phyloP scores from a whole-genome alignment of 64 coral and sea anemone genomes.

The Montipora foliosa region DNA sequence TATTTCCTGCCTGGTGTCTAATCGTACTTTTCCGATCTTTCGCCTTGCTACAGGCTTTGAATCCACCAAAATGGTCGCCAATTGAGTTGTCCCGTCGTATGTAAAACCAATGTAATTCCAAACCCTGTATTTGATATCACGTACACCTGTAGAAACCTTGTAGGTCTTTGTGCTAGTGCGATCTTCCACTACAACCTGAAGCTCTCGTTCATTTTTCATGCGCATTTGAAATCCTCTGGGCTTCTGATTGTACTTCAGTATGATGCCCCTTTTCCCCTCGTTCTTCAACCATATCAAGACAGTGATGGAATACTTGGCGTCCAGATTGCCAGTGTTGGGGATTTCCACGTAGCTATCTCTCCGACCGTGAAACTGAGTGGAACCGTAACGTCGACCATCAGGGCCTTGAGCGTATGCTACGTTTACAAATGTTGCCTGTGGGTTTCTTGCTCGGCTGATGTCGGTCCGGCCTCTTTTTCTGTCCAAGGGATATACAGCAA shows the following conservation, averaged over 20 bases:
- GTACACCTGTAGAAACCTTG: slow-evolving; percentile 2
- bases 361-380: slow-evolving; percentile 72
- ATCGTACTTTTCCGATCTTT: slow-evolving; percentile 56
- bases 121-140: slow-evolving; percentile 46
- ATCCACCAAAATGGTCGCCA: slow-evolving; percentile 82
- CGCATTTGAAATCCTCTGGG: slow-evolving; percentile 78
- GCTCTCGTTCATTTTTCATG: slow-evolving; percentile 11
- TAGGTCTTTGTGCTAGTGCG: slow-evolving; percentile 24
- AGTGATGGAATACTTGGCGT: slow-evolving; percentile 76
- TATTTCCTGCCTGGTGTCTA: slow-evolving; percentile 68
- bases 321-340: slow-evolving; percentile 65
- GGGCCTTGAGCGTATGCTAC: slow-evolving; percentile 57
- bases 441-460: slow-evolving; percentile 23
- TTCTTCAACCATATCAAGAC: slow-evolving; percentile 76
- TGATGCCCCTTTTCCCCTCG: slow-evolving; percentile 61
- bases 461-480: slow-evolving; percentile 28
- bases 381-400: slow-evolving; percentile 68
- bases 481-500: slow-evolving; percentile 60
- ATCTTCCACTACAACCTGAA: slow-evolving; percentile 63
- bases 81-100: slow-evolving; percentile 62
- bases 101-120: slow-evolving; percentile 91
- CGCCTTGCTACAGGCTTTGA: slow-evolving; percentile 58
- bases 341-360: slow-evolving; percentile 75
- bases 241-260: slow-evolving; percentile 72
- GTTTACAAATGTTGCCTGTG: slow-evolving; percentile 30